A percentile compares a stretch with the other conserved stretches of the same genome.
Evolutionary conservation across 2,888 invertebrate species (phyloP).

Genomic region (Vanessa cardui): DNA sequence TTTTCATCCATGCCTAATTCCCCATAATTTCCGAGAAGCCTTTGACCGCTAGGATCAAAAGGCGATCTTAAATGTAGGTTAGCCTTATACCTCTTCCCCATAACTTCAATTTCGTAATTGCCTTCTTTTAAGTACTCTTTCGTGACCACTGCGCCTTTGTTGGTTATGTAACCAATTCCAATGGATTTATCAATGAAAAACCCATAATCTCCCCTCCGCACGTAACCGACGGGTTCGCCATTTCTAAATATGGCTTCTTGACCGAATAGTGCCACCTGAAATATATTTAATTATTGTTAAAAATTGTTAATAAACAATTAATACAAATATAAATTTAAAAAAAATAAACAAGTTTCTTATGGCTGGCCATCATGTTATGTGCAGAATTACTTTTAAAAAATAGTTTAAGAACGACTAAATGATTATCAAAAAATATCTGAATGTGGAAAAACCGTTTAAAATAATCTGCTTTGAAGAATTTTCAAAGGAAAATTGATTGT

Average conservation of each 20-base stretch:
- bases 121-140: conserved; percentile 87
- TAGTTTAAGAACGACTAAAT: too few relatives aligned
- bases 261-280: conserved; percentile 89
- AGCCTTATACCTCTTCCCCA: conserved; percentile 89
- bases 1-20: conserved; percentile 67
- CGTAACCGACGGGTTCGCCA: conserved; percentile 88
- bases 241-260: conserved; percentile 92
- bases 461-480: neutral
- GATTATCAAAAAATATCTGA: neutral
- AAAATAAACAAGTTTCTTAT: too few relatives aligned
- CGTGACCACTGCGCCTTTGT: conserved; percentile 84
- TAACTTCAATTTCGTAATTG: conserved; percentile 90
- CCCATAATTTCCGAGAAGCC: conserved; percentile 88
- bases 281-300: conserved; percentile 14
- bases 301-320: neutral
- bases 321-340: neutral
- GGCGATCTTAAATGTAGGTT: conserved; percentile 88
- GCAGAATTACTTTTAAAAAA: too few relatives aligned
- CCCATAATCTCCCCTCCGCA: conserved; percentile 92
- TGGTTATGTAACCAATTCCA: conserved; percentile 83
- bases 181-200: conserved; percentile 80
- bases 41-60: conserved; percentile 90
- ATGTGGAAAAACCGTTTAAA: neutral
- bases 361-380: too few relatives aligned
- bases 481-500: too few relatives aligned